phyloP scores from a whole-genome alignment of 2,797 vertebrate genomes.

The Paguma larvata region DNA sequence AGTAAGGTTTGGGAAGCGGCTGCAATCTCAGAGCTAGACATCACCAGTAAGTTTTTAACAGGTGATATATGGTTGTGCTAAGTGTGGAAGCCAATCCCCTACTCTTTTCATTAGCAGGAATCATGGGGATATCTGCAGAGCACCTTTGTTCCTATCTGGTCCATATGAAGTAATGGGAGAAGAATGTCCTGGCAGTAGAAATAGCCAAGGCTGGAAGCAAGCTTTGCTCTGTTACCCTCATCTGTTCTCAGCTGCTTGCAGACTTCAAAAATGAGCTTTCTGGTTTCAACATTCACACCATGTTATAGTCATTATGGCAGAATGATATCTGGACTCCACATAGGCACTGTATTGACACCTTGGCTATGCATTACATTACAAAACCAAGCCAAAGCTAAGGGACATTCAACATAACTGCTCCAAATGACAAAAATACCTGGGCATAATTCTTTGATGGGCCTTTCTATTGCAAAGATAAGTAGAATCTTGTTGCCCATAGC shows the following conservation, averaged over 20 bases:
- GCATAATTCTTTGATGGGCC: neutral
- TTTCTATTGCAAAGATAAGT: neutral
- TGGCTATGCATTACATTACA: neutral
- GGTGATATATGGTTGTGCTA: neutral
- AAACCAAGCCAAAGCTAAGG: constrained; percentile 47
- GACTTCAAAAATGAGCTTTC: constrained; percentile 62
- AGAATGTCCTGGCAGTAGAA: constrained; percentile 25
- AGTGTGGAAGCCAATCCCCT: neutral
- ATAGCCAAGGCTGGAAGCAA: neutral
- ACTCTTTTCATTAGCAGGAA: neutral
- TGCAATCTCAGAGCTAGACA: neutral
- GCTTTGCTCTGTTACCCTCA: constrained; percentile 65
- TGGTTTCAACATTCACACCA: constrained; percentile 70
- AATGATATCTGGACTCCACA: neutral
- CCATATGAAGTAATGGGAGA: neutral
- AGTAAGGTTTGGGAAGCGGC: neutral
- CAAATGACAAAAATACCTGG: neutral
- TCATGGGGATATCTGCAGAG: neutral
- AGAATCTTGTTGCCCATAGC: neutral
- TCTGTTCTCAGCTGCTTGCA: constrained; percentile 78
- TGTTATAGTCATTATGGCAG: constrained; percentile 22
- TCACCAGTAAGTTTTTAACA: neutral
- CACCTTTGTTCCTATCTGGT: constrained; percentile 44
- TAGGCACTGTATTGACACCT: accelerated
- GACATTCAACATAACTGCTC: neutral